A percentile compares a stretch with the other conserved stretches of the same genome.
Evolutionary conservation across 2,888 invertebrate species (phyloP).

Genomic region (Platycnemis pennipes): DNA sequence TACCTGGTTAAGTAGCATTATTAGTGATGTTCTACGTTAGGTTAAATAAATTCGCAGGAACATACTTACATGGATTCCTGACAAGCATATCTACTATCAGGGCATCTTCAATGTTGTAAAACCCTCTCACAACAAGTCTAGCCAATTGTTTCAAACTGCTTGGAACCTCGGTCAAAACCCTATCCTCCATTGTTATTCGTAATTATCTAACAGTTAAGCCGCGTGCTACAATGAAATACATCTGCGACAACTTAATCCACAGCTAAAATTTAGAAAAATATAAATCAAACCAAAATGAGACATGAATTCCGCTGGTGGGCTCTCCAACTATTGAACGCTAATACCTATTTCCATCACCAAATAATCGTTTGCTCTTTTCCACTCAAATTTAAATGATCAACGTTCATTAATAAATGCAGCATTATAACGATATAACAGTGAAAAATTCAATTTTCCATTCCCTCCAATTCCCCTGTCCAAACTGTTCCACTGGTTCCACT

Average conservation of each 20-base stretch:
- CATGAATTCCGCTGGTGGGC: not conserved
- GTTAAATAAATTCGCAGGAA: not conserved
- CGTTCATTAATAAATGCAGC: not conserved
- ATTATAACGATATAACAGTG: not conserved
- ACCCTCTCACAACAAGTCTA: constrained; percentile 94
- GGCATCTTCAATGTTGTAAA: constrained; percentile 96
- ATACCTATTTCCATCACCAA: not conserved
- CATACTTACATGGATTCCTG: constrained; percentile 91
- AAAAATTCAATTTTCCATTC: not conserved
- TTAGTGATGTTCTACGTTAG: not conserved
- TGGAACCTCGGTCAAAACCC: constrained; percentile 94
- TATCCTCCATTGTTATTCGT: constrained; percentile 81
- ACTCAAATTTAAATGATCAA: not conserved
- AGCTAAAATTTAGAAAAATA: not conserved
- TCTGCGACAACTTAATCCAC: not conserved
- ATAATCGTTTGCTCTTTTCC: not conserved
- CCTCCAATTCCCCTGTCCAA: not conserved
- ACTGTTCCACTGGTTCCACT: too few relatives aligned
- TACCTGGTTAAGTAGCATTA: constrained; percentile 80
- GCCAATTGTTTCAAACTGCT: constrained; percentile 95
- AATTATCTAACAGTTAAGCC: not conserved
- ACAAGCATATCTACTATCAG: constrained; percentile 97
- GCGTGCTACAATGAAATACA: not conserved
- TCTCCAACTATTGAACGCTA: not conserved
- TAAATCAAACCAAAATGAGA: not conserved